phyloP scores from a whole-genome alignment of 2,113 vertebrate genomes.

The Meriones unguiculatus region DNA sequence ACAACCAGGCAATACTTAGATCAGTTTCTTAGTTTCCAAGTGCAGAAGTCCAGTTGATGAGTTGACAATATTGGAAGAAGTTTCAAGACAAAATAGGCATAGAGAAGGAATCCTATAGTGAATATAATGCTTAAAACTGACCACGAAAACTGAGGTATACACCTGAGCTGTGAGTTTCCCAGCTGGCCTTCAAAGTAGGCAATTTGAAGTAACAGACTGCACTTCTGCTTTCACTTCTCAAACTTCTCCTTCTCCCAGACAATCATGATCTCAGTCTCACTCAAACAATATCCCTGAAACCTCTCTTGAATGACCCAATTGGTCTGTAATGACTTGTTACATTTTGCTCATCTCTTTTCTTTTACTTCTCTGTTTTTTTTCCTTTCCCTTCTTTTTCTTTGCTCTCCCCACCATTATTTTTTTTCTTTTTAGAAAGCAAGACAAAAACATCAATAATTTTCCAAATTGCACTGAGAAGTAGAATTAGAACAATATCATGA shows the following conservation, averaged over 20 bases:
- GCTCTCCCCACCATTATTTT: not conserved
- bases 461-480: not conserved
- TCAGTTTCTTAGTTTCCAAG: not conserved
- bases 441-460: not conserved
- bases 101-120: not conserved
- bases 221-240: not conserved
- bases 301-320: not conserved
- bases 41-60: not conserved
- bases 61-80: not conserved
- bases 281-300: not conserved
- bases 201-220: not conserved
- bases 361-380: too few species aligned
- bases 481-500: not conserved
- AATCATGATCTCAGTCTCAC: not conserved
- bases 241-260: not conserved
- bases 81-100: not conserved
- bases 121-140: not conserved
- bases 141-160: not conserved
- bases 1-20: not conserved
- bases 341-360: not conserved
- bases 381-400: not conserved
- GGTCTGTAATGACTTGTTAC: not conserved
- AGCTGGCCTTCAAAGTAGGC: not conserved
- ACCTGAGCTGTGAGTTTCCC: not conserved
- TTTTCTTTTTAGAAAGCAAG: not conserved